Base-by-base conservation (phyloP, 2,888 invertebrate genomes). In the Melikaiella ostensackeni region DNA sequence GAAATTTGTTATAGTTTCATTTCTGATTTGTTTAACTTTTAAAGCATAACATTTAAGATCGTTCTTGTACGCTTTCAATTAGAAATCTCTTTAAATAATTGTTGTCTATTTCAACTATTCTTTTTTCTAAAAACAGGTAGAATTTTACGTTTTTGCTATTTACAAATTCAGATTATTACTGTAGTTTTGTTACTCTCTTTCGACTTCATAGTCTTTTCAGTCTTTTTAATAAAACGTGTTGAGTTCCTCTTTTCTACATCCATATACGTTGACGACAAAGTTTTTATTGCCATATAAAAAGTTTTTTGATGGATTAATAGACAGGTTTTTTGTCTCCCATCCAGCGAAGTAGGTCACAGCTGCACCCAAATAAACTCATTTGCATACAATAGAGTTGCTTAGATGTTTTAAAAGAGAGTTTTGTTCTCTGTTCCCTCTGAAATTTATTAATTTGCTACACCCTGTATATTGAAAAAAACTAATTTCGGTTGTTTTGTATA, bases 281-380 rank as follows among this genome's bases (percentile, higher is more conserved):
- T 79, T 80, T 59, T 62, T 62, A 33, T 70, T 74, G 74, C 61
- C 7, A 9, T 21, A 63, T 63, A 63, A 33, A 21, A 64, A 42
- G 16, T 27, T 38, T 64, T 21, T 64, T 33, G 42, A 38, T 64
- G 19, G 64, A 77, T 57, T 42, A 42, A 42, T 27, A 42, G 24
- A 42, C n/a, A 35, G 16, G 13, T 59, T 75, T 75, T 82, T 74
- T 80, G 63, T 75, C 35, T 42, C 27, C 42, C 21, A 61, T 77
- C 27, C 75, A 50, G 27, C 21, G 30, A 70, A 46, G 64, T 79
- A 83, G 83, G 83, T 84, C 83, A 80, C 82, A 81, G 82, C 83
- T 85, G 83, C 79, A 79, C 78, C 80, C 81, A 77, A 84, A 84
- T 83, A 82, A 81, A 80, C 78, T 81, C 74, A 83, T 85, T 86